phyloP scores from a whole-genome alignment of 2,113 vertebrate species.

The Seriola rivoliana region DNA sequence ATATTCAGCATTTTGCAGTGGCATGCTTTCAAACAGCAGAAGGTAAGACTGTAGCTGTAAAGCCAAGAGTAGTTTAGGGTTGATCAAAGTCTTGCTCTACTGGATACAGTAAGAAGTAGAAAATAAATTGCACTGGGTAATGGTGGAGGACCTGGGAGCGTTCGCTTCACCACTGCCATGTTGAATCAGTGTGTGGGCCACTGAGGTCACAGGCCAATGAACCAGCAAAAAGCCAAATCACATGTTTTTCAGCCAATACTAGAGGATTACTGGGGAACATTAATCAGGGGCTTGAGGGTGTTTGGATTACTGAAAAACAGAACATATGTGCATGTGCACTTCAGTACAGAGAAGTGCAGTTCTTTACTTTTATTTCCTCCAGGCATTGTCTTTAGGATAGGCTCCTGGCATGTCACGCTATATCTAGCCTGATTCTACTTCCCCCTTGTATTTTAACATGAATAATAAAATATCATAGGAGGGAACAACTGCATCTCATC shows the following conservation, averaged over 20 bases:
- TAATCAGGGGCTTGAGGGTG: slow-evolving; percentile 25
- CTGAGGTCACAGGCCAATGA: slow-evolving; percentile 46
- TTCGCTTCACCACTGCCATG: slow-evolving; percentile 18
- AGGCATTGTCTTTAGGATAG: background rate
- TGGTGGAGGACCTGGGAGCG: background rate
- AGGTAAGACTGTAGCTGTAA: background rate
- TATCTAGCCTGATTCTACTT: slow-evolving; percentile 13
- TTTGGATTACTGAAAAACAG: slow-evolving; percentile 23
- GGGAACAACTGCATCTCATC: slow-evolving; percentile 42
- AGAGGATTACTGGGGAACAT: slow-evolving; percentile 27
- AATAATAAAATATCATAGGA: slow-evolving; percentile 68
- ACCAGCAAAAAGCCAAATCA: slow-evolving; percentile 73
- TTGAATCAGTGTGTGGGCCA: slow-evolving; percentile 23
- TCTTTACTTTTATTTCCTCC: slow-evolving; percentile 28
- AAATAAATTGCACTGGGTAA: background rate
- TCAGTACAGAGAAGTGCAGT: background rate
- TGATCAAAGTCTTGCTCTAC: background rate
- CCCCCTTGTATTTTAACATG: slow-evolving; percentile 40
- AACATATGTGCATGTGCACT: background rate
- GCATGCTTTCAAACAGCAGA: background rate
- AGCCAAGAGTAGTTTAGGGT: background rate
- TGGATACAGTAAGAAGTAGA: background rate
- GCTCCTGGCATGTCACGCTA: slow-evolving; percentile 1
- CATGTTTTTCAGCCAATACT: slow-evolving; percentile 54
- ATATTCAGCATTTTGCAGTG: slow-evolving; percentile 42